Conservation (phyloP, 2,113 vertebrate species). For the Micromys minutus region DNA sequence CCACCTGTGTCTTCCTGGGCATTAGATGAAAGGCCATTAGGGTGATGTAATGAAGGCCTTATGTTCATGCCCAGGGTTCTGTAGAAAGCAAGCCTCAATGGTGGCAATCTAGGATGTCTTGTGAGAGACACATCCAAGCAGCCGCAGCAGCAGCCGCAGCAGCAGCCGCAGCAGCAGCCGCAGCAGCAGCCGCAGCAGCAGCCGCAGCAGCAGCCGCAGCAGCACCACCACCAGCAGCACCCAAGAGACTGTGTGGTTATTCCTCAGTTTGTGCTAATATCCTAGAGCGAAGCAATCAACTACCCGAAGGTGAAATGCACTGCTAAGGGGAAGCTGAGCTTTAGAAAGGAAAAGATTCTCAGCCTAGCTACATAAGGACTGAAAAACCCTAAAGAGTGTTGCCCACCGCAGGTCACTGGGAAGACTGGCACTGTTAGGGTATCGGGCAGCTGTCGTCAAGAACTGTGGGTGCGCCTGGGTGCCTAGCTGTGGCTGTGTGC, state of each 20-base stretch:
- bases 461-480: too few relatives aligned
- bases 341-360: neutral
- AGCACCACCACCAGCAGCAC: too few relatives aligned
- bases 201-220: too few relatives aligned
- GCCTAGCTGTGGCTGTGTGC: neutral
- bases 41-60: neutral
- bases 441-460: neutral
- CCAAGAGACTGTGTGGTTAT: neutral
- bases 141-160: neutral
- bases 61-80: neutral
- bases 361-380: neutral
- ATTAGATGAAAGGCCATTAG: too few relatives aligned
- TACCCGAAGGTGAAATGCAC: too few relatives aligned
- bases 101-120: neutral
- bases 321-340: neutral
- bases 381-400: neutral
- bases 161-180: too few relatives aligned
- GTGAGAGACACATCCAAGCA: neutral
- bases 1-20: neutral
- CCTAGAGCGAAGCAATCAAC: neutral
- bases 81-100: neutral
- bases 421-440: neutral
- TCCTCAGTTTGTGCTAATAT: neutral
- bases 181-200: too few relatives aligned
- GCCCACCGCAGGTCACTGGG: neutral